Conservation (phyloP, 2,113 vertebrate species). For the Neotoma lepida region DNA sequence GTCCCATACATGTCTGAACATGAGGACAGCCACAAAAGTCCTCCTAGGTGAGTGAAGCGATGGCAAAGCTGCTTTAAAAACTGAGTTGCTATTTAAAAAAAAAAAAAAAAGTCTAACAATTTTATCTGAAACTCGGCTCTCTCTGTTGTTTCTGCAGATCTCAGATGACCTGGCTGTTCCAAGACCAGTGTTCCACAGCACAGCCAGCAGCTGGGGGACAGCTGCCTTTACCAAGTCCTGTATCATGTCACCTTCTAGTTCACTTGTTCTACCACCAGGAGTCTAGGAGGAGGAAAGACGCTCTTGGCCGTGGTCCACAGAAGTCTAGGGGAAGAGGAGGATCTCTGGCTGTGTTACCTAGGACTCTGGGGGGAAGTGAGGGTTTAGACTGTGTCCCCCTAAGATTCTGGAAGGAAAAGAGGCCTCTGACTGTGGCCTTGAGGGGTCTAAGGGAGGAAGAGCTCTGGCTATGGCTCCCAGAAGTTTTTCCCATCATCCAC, state of each 20-base stretch:
- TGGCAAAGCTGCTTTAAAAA: constrained; percentile 31
- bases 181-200: neutral
- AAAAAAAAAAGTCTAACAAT: neutral
- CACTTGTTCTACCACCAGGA: neutral
- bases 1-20: neutral
- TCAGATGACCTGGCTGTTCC: neutral
- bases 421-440: neutral
- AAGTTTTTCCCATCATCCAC: neutral
- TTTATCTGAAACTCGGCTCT: constrained; percentile 25
- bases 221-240: neutral
- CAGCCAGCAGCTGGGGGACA: neutral
- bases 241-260: neutral
- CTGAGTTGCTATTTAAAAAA: neutral
- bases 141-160: constrained; percentile 8
- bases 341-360: neutral
- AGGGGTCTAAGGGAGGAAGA: neutral
- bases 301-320: neutral
- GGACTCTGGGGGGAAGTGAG: neutral
- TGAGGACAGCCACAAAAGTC: neutral
- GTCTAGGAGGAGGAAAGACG: neutral
- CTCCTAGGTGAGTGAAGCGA: neutral
- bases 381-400: neutral
- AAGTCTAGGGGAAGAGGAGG: neutral
- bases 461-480: neutral
- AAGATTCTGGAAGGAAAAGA: neutral